A percentile compares a stretch with the other conserved stretches of the same genome.
Conservation (phyloP, 2,888 invertebrate genomes). For the Stratiomys singularior region DNA sequence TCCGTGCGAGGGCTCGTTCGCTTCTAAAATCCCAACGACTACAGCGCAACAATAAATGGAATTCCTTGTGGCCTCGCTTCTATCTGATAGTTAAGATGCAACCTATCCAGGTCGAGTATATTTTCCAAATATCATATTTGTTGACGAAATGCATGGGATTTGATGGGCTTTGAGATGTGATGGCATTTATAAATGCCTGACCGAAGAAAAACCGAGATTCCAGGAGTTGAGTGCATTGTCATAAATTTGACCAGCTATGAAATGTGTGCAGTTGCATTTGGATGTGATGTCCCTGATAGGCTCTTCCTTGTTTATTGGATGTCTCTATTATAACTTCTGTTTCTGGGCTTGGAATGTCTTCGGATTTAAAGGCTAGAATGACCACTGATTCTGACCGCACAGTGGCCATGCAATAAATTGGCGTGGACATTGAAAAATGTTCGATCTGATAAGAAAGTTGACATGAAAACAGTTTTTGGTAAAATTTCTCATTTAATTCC, state of each 20-base stretch:
- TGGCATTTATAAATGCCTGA: slow-evolving; percentile 21
- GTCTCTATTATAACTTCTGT: slow-evolving; percentile 45
- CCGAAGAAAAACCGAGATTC: neutral
- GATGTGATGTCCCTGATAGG: slow-evolving; percentile 39
- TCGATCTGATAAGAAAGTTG: too few species aligned
- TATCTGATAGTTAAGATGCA: slow-evolving; percentile 17
- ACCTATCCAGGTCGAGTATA: neutral
- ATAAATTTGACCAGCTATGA: slow-evolving; percentile 32
- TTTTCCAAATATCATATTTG: neutral
- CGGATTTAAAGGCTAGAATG: slow-evolving; percentile 5
- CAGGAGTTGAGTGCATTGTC: slow-evolving; percentile 20
- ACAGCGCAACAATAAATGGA: neutral
- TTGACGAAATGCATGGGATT: slow-evolving; percentile 18
- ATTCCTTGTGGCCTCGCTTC: neutral
- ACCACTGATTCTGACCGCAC: slow-evolving; percentile 28
- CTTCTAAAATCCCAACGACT: slow-evolving; percentile 25
- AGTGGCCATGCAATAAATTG: slow-evolving; percentile 40
- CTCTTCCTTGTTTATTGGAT: slow-evolving; percentile 36
- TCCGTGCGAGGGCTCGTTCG: neutral
- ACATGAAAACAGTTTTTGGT: too few species aligned
- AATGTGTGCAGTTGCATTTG: slow-evolving; percentile 11
- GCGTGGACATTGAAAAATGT: neutral
- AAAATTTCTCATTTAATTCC: too few species aligned
- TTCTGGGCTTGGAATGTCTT: neutral
- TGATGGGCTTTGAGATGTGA: slow-evolving; percentile 13